A percentile compares a stretch with the other conserved stretches of the same genome.
Conservation (phyloP, 2,113 vertebrate species). For the Butorides virescens region DNA sequence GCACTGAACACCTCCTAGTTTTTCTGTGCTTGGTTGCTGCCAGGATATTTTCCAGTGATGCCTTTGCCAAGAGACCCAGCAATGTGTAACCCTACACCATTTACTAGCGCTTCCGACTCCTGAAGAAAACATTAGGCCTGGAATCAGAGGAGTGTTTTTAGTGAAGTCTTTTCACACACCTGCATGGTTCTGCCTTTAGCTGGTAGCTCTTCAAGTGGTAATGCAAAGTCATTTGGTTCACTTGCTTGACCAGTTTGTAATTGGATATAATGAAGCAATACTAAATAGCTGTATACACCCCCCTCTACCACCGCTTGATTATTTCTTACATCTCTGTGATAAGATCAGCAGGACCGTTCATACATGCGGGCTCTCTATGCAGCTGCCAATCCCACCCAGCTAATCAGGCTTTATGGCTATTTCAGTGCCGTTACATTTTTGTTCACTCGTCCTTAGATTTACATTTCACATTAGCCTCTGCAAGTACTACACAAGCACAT, state of each 20-base stretch:
- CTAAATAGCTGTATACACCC: not conserved
- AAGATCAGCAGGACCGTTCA: not conserved
- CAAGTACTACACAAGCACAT: fast-evolving
- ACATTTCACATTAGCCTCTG: not conserved
- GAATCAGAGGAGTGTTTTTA: not conserved
- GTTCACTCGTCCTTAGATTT: not conserved
- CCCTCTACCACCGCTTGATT: not conserved
- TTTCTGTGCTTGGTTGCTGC: not conserved
- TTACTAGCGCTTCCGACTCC: not conserved
- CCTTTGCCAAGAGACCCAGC: not conserved
- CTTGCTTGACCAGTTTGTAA: not conserved
- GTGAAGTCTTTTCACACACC: fast-evolving
- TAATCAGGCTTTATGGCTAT: not conserved
- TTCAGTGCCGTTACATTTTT: fast-evolving
- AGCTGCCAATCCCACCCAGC: not conserved
- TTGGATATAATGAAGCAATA: not conserved
- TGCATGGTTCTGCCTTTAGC: not conserved
- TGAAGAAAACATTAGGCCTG: not conserved
- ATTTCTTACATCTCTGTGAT: not conserved
- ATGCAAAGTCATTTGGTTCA: not conserved
- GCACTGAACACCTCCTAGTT: not conserved
- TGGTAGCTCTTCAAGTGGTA: not conserved
- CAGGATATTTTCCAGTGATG: not conserved
- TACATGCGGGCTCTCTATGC: not conserved
- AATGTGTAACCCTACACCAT: fast-evolving